Evolutionary conservation across 2,113 vertebrate species (phyloP).

Genomic region (Beaufortia kweichowensis): DNA sequence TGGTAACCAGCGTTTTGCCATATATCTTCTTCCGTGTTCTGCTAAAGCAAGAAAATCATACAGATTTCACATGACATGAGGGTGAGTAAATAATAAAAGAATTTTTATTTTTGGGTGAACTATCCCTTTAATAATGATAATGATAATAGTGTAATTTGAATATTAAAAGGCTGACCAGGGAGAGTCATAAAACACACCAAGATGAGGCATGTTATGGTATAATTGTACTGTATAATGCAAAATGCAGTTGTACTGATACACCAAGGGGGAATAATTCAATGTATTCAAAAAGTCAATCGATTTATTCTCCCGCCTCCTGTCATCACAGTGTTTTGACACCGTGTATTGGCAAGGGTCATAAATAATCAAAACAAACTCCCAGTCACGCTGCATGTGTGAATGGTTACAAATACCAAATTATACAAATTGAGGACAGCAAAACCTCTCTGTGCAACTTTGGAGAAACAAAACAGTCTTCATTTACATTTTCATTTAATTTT

Average conservation of each 20-base stretch:
- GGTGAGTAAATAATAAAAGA: too few relatives aligned
- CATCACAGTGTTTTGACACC: constrained; percentile 37
- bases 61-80: too few relatives aligned
- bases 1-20: too few relatives aligned
- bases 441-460: constrained; percentile 64
- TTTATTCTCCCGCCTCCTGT: constrained; percentile 9
- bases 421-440: constrained; percentile 64
- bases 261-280: not conserved
- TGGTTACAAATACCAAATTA: constrained; percentile 64
- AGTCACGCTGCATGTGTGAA: constrained; percentile 43
- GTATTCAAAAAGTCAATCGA: constrained; percentile 16
- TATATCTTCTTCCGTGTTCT: too few relatives aligned
- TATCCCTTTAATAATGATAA: too few relatives aligned
- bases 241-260: not conserved
- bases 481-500: constrained; percentile 81
- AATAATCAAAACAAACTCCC: constrained; percentile 42
- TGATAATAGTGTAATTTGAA: too few relatives aligned
- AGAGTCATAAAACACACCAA: not conserved
- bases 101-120: too few relatives aligned
- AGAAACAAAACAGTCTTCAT: constrained; percentile 64
- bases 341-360: constrained; percentile 47
- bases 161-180: too few relatives aligned
- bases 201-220: too few relatives aligned
- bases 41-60: too few relatives aligned
- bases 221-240: not conserved